These are phyloP conservation scores for Seladonia tumulorum DNA, from an alignment of 2,888 invertebrate species.

Conservation along the genomic window DNA sequence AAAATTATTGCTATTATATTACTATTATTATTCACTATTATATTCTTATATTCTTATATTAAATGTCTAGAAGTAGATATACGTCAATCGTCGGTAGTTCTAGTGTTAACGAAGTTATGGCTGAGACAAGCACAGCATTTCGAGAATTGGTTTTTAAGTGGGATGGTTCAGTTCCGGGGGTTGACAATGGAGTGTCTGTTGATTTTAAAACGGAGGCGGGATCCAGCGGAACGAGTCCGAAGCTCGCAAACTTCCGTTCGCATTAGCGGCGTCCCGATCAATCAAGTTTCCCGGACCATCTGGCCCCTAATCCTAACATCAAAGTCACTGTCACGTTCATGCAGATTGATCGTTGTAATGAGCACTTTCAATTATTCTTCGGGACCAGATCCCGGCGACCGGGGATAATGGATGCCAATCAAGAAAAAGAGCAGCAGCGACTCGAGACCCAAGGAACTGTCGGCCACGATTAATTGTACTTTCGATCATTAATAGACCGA, in stretches of 20 bases:
- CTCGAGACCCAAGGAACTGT: background rate
- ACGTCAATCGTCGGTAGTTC: no score
- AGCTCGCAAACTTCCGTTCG: background rate
- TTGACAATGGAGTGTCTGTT: background rate
- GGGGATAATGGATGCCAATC: background rate
- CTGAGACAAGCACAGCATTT: background rate
- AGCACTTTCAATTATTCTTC: constrained; percentile 5
- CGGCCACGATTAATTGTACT: background rate
- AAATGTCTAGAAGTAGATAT: no score
- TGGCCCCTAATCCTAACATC: constrained; percentile 10
- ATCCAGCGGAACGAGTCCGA: background rate
- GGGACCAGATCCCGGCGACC: background rate
- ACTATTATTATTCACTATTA: no score
- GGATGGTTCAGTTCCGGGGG: no score
- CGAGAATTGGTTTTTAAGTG: background rate
- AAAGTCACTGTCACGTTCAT: constrained; percentile 15
- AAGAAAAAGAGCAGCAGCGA: background rate
- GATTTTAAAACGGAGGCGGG: background rate
- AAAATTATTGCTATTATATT: no score
- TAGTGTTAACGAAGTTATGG: background rate
- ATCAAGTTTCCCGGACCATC: constrained; percentile 8
- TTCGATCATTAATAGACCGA: background rate
- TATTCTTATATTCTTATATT: no score
- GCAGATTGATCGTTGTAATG: constrained; percentile 16
- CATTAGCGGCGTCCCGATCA: background rate